Evolutionary conservation across 2,113 vertebrate species (phyloP), one percentile per base, ranked within the genome.

Genomic region (Peromyscus polionotus): DNA sequence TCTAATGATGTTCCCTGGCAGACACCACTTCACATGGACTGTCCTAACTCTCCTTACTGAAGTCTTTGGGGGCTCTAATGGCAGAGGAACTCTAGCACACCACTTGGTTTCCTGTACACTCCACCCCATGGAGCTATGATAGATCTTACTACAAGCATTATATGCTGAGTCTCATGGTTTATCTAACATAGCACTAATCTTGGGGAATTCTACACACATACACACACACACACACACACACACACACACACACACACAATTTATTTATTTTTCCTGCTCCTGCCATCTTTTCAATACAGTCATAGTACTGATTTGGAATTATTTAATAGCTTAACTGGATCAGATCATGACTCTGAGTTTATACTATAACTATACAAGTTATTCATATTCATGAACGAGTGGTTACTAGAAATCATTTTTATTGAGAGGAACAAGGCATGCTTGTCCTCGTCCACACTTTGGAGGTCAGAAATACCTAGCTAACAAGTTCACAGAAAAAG

Each of bases 401-500:
- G 22, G 45, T 28, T 36, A 73, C 72, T 59, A 75, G 63, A 87
- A 90, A 76, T 75, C 12, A 93, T 48, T 76, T 90, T 61, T 87
- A 48, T 48, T 48, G 45, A 26, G 72, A 93, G 48, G 26, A 45
- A 51, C 59, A 90, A 59, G 63, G 51, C 61, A 81, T 5, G 20
- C 22, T 87, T 75, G 26, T 54, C 42, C 31, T 8, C 42, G 72
- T 16, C 17, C 54, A 28, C n/a, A 22, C 31, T 57, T 61, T 51
- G 68, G 31, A 39, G 54, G 59, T 13, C 68, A 94, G n/a, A 88
- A 22, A 31, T 72, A 26, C 13, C 36, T n/a, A n/a, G 54, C n/a
- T 65, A 93, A 79, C 28, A n/a, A 90, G 57, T 63, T 54, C 70
- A 84, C 19, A 94, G 76, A 45, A 93, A 45, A 84, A 16, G 81